A percentile compares a stretch with the other conserved stretches of the same genome.
Evolutionary conservation across 1,140 invertebrate species (phyloP).

Genomic region (Aradophagus sp.): DNA sequence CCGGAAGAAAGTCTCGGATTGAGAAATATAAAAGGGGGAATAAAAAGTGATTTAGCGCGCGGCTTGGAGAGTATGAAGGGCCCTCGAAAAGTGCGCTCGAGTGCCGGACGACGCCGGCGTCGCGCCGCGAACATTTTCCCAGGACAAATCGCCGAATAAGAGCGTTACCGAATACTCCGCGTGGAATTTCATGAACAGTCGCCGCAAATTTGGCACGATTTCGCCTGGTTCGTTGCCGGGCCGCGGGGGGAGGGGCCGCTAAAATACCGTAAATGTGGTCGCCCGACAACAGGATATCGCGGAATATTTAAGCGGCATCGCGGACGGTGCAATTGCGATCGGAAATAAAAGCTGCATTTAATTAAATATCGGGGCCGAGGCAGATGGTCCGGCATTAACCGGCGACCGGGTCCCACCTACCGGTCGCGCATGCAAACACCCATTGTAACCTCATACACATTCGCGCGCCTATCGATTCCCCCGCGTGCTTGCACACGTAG

Average conservation of each 20-base stretch:
- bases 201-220: slow-evolving; percentile 43
- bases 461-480: slow-evolving; percentile 46
- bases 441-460: slow-evolving; percentile 41
- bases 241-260: slow-evolving; percentile 15
- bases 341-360: slow-evolving; percentile 46
- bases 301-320: slow-evolving; percentile 23
- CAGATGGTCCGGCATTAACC: slow-evolving; percentile 48
- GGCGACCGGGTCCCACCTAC: slow-evolving; percentile 1
- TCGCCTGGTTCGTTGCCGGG: slow-evolving; percentile 16
- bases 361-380: slow-evolving; percentile 46
- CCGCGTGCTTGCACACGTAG: slow-evolving; percentile 35
- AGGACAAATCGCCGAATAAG: slow-evolving; percentile 39
- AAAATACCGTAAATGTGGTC: slow-evolving; percentile 37
- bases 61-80: slow-evolving; percentile 31
- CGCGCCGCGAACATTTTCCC: slow-evolving; percentile 25
- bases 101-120: no score
- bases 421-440: slow-evolving; percentile 17
- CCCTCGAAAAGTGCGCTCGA: slow-evolving; percentile 24
- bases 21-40: slow-evolving; percentile 11
- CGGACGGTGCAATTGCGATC: slow-evolving; percentile 31
- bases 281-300: slow-evolving; percentile 32
- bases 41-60: slow-evolving; percentile 40
- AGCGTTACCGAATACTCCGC: slow-evolving; percentile 27
- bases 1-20: slow-evolving; percentile 6
- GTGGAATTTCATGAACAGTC: slow-evolving; percentile 40